Evolutionary conservation across 1,140 invertebrate species (phyloP).

Genomic region (Stenopsyche tienmushanensis): DNA sequence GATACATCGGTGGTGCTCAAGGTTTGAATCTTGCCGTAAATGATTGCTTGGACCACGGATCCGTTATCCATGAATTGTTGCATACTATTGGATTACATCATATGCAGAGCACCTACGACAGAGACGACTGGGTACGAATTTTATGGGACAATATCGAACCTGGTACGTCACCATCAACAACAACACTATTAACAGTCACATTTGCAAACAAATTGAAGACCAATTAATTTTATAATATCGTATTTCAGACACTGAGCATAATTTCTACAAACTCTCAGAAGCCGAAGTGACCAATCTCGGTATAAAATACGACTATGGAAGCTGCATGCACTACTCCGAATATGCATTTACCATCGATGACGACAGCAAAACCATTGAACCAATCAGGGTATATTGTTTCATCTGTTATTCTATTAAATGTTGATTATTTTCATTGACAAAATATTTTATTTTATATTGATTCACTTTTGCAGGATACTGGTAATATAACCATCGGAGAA

Average conservation of each 20-base stretch:
- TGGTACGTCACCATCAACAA: not conserved
- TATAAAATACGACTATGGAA: conserved; percentile 60
- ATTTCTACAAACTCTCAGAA: not conserved
- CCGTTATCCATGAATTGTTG: too few species aligned
- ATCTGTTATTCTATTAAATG: too few species aligned
- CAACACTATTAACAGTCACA: not conserved
- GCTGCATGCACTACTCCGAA: conserved; percentile 64
- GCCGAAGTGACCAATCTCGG: conserved; percentile 50
- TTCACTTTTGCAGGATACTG: conserved; percentile 9
- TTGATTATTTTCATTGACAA: too few species aligned
- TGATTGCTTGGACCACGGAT: too few species aligned
- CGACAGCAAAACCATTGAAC: conserved; percentile 62
- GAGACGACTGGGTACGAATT: conserved; percentile 69
- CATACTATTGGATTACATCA: too few species aligned
- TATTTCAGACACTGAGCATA: conserved; percentile 31
- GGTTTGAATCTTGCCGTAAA: conserved; percentile 54
- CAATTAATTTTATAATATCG: not conserved
- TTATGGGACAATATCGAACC: conserved; percentile 65
- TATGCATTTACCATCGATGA: conserved; percentile 67
- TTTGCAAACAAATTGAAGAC: not conserved
- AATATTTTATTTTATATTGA: too few species aligned
- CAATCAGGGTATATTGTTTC: conserved; percentile 49
- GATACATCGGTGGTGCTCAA: conserved; percentile 53
- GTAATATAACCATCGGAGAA: not conserved
- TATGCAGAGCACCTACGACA: too few species aligned